A percentile compares a stretch with the other conserved stretches of the same genome.
These are phyloP conservation scores for Helicorthomorpha holstii DNA, from an alignment of 1,140 invertebrate genomes.

Conservation along the genomic window DNA sequence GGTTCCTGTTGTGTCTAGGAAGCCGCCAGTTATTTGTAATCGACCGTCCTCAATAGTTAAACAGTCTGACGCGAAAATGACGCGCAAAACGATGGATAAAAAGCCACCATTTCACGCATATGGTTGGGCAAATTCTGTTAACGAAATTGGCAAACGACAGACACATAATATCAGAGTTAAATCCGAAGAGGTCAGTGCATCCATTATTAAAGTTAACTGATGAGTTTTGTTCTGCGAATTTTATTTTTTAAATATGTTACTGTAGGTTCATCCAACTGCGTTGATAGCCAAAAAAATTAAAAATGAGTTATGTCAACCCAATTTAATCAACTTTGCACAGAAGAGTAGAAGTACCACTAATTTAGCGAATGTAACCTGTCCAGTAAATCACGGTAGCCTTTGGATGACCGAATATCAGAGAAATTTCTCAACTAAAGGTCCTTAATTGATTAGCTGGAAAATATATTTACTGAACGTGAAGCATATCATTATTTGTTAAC, in stretches of 20 bases:
- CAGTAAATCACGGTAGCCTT: not conserved
- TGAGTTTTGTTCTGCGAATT: no score
- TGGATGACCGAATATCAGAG: not conserved
- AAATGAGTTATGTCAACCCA: not conserved
- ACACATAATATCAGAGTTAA: not conserved
- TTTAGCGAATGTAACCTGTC: not conserved
- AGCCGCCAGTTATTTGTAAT: not conserved
- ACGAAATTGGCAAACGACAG: not conserved
- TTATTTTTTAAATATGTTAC: not conserved
- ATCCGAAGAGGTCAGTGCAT: not conserved
- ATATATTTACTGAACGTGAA: no score
- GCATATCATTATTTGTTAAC: no score
- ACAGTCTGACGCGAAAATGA: not conserved
- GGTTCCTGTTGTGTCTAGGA: not conserved
- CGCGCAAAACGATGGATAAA: not conserved
- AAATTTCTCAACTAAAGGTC: not conserved
- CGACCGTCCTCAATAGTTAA: not conserved
- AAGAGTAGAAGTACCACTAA: not conserved
- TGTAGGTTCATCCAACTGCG: not conserved
- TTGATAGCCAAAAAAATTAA: not conserved
- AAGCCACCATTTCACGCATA: not conserved
- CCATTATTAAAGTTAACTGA: not conserved
- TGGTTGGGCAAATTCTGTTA: not conserved
- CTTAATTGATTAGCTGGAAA: no score
- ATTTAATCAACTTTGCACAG: no score